A percentile compares a stretch with the other conserved stretches of the same genome.
Evolutionary conservation across 2,797 vertebrate species (phyloP).

Genomic region (Benthosema pterotum): DNA sequence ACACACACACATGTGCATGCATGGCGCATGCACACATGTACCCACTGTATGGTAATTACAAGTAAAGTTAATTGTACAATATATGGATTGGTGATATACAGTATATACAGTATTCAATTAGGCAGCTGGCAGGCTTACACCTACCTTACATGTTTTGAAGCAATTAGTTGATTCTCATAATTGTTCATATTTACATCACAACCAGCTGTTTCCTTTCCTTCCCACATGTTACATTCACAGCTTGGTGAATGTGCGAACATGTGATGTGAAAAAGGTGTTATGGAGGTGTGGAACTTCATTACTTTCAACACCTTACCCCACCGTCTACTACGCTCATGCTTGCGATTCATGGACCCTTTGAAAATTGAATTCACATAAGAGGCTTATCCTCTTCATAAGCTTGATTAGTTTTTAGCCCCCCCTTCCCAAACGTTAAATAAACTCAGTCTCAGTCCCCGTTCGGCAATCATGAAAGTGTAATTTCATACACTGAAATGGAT

Average conservation of each 20-base stretch:
- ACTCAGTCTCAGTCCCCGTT: background rate
- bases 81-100: too few relatives aligned
- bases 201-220: background rate
- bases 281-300: slow-evolving; percentile 1
- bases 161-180: background rate
- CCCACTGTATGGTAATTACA: background rate
- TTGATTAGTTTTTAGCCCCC: slow-evolving; percentile 3
- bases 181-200: background rate
- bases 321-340: background rate
- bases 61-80: too few relatives aligned
- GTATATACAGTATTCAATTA: too few relatives aligned
- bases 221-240: slow-evolving; percentile 7
- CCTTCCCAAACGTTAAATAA: slow-evolving; percentile 2
- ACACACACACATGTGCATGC: background rate
- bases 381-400: slow-evolving; percentile 15
- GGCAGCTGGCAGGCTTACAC: too few relatives aligned
- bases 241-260: background rate
- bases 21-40: background rate
- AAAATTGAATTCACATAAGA: slow-evolving; percentile 22
- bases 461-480: background rate
- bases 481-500: background rate
- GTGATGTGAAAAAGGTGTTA: background rate
- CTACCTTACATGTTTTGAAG: background rate
- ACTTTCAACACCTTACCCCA: background rate
- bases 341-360: background rate